Percentiles rank a stretch among this genome's conserved stretches.
Evolutionary conservation across 2,113 vertebrate species (phyloP).

Genomic region (Tor tambroides): DNA sequence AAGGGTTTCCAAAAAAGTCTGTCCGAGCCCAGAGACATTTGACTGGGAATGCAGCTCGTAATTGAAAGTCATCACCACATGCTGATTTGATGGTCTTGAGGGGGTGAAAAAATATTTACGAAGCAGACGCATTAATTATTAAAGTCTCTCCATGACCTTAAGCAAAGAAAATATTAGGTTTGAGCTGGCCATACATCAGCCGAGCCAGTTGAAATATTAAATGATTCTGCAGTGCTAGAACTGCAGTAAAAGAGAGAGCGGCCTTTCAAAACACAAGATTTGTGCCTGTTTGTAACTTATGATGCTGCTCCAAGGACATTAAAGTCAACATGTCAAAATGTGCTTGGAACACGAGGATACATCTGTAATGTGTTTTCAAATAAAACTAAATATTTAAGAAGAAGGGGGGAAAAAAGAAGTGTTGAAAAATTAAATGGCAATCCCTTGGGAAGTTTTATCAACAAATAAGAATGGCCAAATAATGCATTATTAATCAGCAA

Average conservation of each 20-base stretch:
- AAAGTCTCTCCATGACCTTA: conserved; percentile 20
- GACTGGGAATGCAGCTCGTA: background rate
- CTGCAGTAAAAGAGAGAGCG: background rate
- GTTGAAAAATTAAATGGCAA: background rate
- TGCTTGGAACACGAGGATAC: background rate
- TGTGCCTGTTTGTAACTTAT: background rate
- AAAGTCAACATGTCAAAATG: conserved; percentile 5
- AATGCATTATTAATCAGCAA: background rate
- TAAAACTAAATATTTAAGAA: background rate
- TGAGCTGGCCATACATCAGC: background rate
- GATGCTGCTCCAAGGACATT: background rate
- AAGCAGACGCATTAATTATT: background rate
- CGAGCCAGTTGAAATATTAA: background rate
- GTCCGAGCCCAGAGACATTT: background rate
- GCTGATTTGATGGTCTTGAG: background rate
- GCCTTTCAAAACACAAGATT: background rate
- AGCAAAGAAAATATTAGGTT: conserved; percentile 17
- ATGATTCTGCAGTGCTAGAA: background rate
- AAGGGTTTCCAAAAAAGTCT: conserved; percentile 27
- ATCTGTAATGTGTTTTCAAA: background rate
- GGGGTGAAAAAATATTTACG: conserved; percentile 21
- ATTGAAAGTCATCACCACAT: conserved; percentile 12
- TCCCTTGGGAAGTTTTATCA: background rate
- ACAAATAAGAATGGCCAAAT: background rate
- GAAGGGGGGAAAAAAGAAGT: background rate